Conservation (phyloP, 2,797 vertebrate species). For the Limnodromus scolopaceus region DNA sequence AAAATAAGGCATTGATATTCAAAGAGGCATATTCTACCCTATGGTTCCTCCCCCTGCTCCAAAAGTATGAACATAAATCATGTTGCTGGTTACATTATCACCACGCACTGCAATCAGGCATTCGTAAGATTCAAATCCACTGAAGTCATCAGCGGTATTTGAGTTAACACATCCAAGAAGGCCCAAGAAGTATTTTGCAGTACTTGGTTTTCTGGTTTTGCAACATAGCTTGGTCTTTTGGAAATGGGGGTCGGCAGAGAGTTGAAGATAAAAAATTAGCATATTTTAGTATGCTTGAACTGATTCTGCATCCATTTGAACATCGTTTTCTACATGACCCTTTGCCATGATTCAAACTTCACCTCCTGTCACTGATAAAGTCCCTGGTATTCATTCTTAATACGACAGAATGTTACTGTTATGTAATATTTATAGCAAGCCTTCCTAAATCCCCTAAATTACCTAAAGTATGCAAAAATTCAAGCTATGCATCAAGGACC, state of each 20-base stretch:
- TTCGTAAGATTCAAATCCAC: conserved; percentile 39
- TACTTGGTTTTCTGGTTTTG: conserved; percentile 62
- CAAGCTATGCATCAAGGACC: conserved; percentile 52
- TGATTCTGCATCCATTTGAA: background rate
- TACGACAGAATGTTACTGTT: background rate
- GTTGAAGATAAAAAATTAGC: conserved; percentile 3
- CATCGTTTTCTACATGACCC: background rate
- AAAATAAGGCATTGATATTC: background rate
- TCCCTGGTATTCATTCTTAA: conserved; percentile 7
- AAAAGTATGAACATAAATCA: conserved; percentile 37
- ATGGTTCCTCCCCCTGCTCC: background rate
- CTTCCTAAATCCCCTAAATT: conserved; percentile 60
- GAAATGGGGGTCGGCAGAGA: background rate
- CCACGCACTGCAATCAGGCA: background rate
- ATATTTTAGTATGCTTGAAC: conserved; percentile 4
- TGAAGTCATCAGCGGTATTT: conserved; percentile 43
- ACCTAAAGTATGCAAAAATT: conserved; percentile 63
- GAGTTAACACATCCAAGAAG: conserved; percentile 1
- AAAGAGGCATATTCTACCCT: background rate
- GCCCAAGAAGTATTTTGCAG: conserved; percentile 18
- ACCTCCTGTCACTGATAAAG: background rate
- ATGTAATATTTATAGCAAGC: conserved; percentile 51
- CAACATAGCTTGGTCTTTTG: conserved; percentile 27
- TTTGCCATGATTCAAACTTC: background rate
- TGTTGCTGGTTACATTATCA: conserved; percentile 20